Evolutionary conservation across 2,113 vertebrate species (phyloP), one percentile per base, ranked within the genome.

Genomic region (Salvelinus alpinus): DNA sequence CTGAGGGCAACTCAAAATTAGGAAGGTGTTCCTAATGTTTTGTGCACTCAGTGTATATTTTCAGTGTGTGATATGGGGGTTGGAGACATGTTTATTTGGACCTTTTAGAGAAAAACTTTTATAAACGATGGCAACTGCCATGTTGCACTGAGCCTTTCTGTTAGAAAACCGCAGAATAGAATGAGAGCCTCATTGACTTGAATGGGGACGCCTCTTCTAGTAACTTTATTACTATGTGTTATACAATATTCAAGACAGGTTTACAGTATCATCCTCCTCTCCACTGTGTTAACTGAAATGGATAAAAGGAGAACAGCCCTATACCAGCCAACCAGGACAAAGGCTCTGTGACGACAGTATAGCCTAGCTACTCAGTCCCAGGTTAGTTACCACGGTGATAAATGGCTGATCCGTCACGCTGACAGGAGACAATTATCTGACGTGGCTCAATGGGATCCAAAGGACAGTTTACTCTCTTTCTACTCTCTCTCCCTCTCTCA

Each of bases 351-450:
- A 25, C 38, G 62, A 75, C 70, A 75, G 81, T 44, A 77, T 70
- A 78, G 31, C 82, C 80, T 75, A 75, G 72, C 77, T 62, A 62
- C 9, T 24, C n/a, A 62, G 86, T 88, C 88, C 86, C 80, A 86
- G 86, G 84, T 90, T 88, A 87, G 84, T 90, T 88, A 79, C 80
- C 80, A 75, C 77, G 80, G 87, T 85, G 88, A 91, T 88, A 88
- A 87, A 88, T 78, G 84, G 73, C 83, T 84, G 85, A 90, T 90
- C 83, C 79, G 83, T 86, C 84, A 78, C 80, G 81, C 80, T 84
- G 85, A 86, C 65, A 25, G 82, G 85, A 85, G 78, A 77, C 83
- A 88, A 87, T 86, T 88, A 78, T 86, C 59, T 64, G 64, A 64
- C 86, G 87, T 83, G 81, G 78, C 87, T 86, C 76, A 81, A 76